phyloP scores from a whole-genome alignment of 2,797 vertebrate species.

The Arctocebus calabarensis region DNA sequence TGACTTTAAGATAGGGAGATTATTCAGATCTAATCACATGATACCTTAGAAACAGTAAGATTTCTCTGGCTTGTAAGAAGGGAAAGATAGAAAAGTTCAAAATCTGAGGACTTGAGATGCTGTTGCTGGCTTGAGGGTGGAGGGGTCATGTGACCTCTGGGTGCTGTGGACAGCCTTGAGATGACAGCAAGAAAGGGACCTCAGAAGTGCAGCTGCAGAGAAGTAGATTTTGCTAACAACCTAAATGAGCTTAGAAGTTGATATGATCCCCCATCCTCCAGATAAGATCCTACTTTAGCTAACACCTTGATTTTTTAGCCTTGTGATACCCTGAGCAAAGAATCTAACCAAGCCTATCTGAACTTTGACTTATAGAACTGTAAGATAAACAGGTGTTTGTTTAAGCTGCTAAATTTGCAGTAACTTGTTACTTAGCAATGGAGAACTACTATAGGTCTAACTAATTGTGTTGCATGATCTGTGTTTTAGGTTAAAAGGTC shows the following conservation, averaged over 20 bases:
- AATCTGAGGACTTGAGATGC: background rate
- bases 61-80: background rate
- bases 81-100: background rate
- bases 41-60: background rate
- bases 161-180: background rate
- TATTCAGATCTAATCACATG: background rate
- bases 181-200: background rate
- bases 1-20: background rate
- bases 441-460: background rate
- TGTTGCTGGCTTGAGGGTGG: background rate
- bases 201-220: background rate
- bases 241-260: background rate
- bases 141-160: background rate
- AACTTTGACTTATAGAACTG: background rate
- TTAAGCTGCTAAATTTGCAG: background rate
- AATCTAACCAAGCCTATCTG: background rate
- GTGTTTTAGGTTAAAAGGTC: conserved; percentile 40
- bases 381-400: background rate
- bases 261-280: background rate
- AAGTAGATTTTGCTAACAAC: background rate
- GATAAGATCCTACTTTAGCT: background rate
- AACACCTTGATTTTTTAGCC: conserved; percentile 6
- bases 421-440: background rate
- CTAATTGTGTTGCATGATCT: background rate
- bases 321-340: background rate